Base-by-base conservation (phyloP, 1,140 invertebrate species). In the Hylaeus anthracinus region DNA sequence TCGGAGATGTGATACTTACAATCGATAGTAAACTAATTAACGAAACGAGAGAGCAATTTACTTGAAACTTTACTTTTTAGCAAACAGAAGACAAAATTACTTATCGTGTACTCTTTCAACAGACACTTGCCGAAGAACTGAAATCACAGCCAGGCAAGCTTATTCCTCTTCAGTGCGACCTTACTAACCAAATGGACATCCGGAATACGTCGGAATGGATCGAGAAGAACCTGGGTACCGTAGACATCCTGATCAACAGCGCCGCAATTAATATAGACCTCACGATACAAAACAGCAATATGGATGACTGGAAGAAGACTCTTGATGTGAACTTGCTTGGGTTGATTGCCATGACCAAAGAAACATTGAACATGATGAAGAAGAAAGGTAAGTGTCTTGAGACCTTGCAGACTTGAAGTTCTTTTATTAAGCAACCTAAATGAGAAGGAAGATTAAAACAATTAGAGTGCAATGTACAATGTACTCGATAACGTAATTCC, bases 251-350 rank as follows among this genome's bases (percentile, higher is more conserved):
- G 56, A 91, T 97, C 8, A 97, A 96, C 84, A 96, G 96, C 87
- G 96, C 96, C 0, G 96, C 66, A 1, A 45, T 77, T 10, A 86
- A 65, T 6, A n/a, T 83, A 0, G 77, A 86, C 14, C 10, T 69
- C 26, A 69, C 72, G 14, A 15, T 85, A 37, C 53, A 86, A 85
- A 90, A 92, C 41, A 94, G 94, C 26, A 74, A 90, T 51, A 88
- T 91, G 85, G 86, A 94, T 84, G 90, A 93, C 72, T 94, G 95
- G 94, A 88, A 93, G 85, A 87, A 92, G 26, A 94, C 95, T 73
- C 83, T 96, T 81, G 94, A 97, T 64, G 94, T 96, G 1, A 97
- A 97, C 88, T 94, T 97, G 0, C 90, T 97, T 63, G 96, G 94
- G 0, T 88, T 97, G 0, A 93, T 94, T 26, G 94, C 95, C 77